Percentiles rank a stretch among this genome's conserved stretches.
phyloP scores from a whole-genome alignment of 2,797 vertebrate species.

The Semaprochilodus insignis region DNA sequence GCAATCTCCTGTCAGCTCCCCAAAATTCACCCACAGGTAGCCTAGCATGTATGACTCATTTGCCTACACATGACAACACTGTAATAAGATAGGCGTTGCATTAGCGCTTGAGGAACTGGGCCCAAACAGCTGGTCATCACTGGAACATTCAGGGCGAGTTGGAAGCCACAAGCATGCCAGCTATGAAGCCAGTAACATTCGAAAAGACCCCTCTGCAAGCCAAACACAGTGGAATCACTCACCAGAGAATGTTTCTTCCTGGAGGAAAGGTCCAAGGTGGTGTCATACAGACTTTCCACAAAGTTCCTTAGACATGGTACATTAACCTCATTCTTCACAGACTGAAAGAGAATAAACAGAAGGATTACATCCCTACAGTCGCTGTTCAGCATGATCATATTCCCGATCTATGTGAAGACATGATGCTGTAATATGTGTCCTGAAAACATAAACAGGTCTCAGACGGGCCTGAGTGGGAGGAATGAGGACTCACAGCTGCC shows the following conservation, averaged over 20 bases:
- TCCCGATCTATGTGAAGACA: background rate
- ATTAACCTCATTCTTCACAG: conserved; percentile 99
- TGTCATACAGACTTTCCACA: conserved; percentile 96
- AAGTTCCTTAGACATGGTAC: conserved; percentile 98
- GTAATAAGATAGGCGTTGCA: background rate
- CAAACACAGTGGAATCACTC: conserved; percentile 65
- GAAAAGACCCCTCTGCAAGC: background rate
- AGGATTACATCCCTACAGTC: conserved; percentile 2
- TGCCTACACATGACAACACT: background rate
- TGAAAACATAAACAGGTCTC: background rate
- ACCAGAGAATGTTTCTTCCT: conserved; percentile 99
- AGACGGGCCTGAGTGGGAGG: background rate
- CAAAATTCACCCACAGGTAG: conserved; percentile 35
- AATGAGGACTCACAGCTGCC: conserved; percentile 90
- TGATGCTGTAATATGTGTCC: background rate
- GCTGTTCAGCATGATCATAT: background rate
- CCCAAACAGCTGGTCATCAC: background rate
- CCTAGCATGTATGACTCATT: conserved; percentile 6
- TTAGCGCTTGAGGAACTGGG: background rate
- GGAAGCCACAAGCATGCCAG: conserved; percentile 58
- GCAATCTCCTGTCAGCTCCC: conserved; percentile 25
- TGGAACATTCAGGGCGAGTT: conserved; percentile 58
- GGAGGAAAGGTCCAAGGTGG: conserved; percentile 95
- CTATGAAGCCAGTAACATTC: conserved; percentile 11
- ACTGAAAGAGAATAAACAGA: conserved; percentile 71